Percentiles rank a stretch among this genome's conserved stretches.
Conservation (phyloP, 2,888 invertebrate genomes). For the Frankliniella intonsa region DNA sequence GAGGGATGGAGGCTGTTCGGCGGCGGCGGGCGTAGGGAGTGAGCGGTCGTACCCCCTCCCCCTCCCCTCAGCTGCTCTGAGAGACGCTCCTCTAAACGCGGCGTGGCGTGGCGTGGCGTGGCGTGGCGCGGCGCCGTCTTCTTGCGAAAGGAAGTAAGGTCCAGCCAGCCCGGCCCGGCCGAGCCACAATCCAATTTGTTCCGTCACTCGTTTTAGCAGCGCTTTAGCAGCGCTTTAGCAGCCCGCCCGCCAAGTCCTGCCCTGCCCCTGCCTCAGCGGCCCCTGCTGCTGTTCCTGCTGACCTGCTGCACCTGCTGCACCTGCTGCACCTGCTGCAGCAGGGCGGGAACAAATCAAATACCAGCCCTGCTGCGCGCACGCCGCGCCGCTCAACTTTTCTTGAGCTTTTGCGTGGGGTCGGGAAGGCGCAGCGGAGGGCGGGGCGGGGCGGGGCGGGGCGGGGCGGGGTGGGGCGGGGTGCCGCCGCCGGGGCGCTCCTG, state of each 20-base stretch:
- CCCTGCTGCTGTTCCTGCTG: background rate
- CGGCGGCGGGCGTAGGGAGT: too few species aligned
- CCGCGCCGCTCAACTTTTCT: constrained; percentile 19
- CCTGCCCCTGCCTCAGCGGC: background rate
- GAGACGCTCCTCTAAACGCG: too few species aligned
- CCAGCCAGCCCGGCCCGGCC: too few species aligned
- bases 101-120: too few species aligned
- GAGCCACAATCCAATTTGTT: background rate
- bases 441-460: too few species aligned
- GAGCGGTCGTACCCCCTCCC: background rate
- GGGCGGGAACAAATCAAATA: background rate
- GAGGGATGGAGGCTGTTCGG: too few species aligned
- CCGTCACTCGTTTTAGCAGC: background rate
- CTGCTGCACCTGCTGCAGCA: background rate
- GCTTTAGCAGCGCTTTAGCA: background rate
- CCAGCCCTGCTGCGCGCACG: background rate
- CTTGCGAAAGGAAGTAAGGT: too few species aligned
- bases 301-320: background rate
- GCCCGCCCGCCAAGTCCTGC: background rate
- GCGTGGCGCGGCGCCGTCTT: too few species aligned
- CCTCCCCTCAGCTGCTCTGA: background rate
- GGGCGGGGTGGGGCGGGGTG: background rate
- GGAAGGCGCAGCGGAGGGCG: background rate
- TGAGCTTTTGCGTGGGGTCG: background rate
- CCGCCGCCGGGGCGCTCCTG: too few species aligned